phyloP scores from a whole-genome alignment of 1,140 invertebrate species.

The Steinernema khuongi region DNA sequence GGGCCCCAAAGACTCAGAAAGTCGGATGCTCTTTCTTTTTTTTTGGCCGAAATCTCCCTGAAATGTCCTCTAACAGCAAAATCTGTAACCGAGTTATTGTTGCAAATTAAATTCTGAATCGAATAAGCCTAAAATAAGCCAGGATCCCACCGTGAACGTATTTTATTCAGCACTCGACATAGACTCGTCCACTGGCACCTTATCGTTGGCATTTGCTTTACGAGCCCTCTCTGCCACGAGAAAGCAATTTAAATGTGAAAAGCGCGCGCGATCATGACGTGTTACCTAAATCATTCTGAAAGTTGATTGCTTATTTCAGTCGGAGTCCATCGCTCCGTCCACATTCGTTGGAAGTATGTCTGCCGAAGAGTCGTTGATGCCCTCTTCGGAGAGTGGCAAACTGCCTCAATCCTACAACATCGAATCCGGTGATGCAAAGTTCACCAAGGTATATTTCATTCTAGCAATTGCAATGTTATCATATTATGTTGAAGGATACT shows the following conservation, averaged over 20 bases:
- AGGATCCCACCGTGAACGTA: no score
- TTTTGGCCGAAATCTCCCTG: no score
- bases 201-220: no score
- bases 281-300: background rate
- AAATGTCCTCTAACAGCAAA: no score
- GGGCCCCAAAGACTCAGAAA: no score
- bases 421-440: conserved; percentile 5
- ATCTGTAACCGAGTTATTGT: no score
- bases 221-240: no score
- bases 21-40: no score
- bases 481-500: background rate
- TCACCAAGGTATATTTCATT: background rate
- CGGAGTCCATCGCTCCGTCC: background rate
- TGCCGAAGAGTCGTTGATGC: conserved; percentile 10
- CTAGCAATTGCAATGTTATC: background rate
- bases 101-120: no score
- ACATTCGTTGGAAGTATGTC: background rate
- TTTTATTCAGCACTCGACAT: no score
- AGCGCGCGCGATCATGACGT: background rate
- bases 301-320: background rate
- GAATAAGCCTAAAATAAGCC: no score
- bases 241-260: background rate
- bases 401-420: conserved; percentile 1
- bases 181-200: no score
- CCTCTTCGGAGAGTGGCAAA: conserved; percentile 12